A percentile compares a stretch with the other conserved stretches of the same genome.
phyloP scores from a whole-genome alignment of 2,888 invertebrate genomes.

The Sarcophaga carnaria region DNA sequence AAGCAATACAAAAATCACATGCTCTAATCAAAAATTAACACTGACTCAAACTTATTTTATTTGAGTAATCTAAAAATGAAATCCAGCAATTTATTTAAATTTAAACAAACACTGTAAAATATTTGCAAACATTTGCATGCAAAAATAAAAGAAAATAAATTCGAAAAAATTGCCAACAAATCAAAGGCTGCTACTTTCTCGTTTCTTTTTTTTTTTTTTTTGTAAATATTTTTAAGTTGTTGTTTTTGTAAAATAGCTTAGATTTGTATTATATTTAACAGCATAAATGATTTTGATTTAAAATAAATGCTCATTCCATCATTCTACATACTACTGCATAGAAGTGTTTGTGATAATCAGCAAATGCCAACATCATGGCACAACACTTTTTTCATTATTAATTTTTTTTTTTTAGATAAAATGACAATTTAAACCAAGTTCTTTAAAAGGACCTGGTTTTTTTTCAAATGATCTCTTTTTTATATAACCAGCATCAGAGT shows the following conservation, averaged over 20 bases:
- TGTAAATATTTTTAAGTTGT: not conserved
- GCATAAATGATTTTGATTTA: not conserved
- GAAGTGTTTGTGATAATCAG: constrained; percentile 40
- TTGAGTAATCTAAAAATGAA: not conserved
- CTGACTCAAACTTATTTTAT: too few species aligned
- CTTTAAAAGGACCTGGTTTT: not conserved
- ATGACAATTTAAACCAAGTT: not conserved
- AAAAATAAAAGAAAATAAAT: not conserved
- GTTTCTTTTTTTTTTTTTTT: not conserved
- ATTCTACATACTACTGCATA: not conserved
- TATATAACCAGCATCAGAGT: not conserved
- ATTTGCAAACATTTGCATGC: not conserved
- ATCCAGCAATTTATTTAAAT: constrained; percentile 36
- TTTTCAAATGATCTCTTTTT: not conserved
- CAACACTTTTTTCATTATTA: not conserved
- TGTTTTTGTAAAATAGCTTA: not conserved
- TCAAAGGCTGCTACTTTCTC: not conserved
- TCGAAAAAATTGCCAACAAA: not conserved
- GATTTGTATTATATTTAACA: not conserved
- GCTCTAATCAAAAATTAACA: too few species aligned
- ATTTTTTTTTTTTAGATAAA: not conserved
- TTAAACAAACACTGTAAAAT: constrained; percentile 13
- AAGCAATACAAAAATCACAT: too few species aligned
- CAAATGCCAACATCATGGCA: constrained; percentile 38
- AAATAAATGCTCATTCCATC: too few species aligned